These are phyloP conservation scores for Perca flavescens DNA, from an alignment of 2,113 vertebrate species.

Conservation along the genomic window DNA sequence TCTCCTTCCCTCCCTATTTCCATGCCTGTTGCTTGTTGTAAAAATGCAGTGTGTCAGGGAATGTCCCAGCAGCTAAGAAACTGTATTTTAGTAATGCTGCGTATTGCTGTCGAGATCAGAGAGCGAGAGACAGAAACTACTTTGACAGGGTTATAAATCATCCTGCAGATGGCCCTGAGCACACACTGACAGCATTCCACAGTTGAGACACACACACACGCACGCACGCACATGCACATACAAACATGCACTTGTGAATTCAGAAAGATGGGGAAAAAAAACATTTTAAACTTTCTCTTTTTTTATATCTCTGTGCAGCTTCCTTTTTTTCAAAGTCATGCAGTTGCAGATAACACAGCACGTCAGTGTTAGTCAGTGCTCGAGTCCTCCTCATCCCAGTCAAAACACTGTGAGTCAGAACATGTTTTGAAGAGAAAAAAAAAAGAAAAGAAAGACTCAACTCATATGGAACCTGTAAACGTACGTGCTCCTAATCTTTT, in stretches of 20 bases:
- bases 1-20: neutral
- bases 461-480: neutral
- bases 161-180: constrained; percentile 51
- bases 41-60: constrained; percentile 49
- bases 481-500: neutral
- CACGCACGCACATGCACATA: neutral
- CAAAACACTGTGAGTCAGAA: constrained; percentile 59
- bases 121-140: constrained; percentile 41
- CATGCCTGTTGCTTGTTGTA: constrained; percentile 7
- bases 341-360: constrained; percentile 2
- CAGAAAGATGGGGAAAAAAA: neutral
- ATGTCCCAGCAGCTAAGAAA: constrained; percentile 34
- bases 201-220: constrained; percentile 49
- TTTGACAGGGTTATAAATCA: constrained; percentile 72
- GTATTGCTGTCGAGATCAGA: constrained; percentile 52
- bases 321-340: neutral
- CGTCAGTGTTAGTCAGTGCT: neutral
- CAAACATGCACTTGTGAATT: neutral
- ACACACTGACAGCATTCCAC: constrained; percentile 71
- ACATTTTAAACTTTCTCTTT: constrained; percentile 4
- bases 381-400: constrained; percentile 1
- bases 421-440: too few relatives aligned
- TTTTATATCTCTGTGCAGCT: neutral
- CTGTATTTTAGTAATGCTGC: constrained; percentile 25
- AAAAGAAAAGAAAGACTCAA: neutral